phyloP scores from a whole-genome alignment of 2,113 vertebrate genomes.

The Microtus ochrogaster region DNA sequence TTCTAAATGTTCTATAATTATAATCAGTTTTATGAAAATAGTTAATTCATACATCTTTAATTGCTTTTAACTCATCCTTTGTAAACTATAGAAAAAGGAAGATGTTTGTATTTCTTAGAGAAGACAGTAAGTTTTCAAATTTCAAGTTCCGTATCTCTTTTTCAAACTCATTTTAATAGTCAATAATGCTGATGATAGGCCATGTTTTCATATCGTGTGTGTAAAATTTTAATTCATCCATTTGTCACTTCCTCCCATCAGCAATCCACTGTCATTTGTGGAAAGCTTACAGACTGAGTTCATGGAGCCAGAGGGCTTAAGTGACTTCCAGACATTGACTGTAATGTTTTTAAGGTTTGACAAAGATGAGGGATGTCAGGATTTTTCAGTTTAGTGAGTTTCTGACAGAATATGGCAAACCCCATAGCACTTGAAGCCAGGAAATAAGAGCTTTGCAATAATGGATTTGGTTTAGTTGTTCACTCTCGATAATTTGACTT shows the following conservation, averaged over 20 bases:
- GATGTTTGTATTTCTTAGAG: background rate
- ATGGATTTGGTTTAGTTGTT: constrained; percentile 20
- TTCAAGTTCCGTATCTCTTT: background rate
- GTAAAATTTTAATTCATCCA: constrained; percentile 71
- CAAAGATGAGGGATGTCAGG: constrained; percentile 66
- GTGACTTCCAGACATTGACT: constrained; percentile 45
- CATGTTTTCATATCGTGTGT: background rate
- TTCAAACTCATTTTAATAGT: background rate
- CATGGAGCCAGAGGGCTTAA: constrained; percentile 36
- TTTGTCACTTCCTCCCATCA: constrained; percentile 56
- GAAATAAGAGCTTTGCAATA: constrained; percentile 24
- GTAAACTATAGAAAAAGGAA: background rate
- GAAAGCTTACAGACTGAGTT: constrained; percentile 1
- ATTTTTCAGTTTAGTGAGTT: constrained; percentile 51
- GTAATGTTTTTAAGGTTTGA: constrained; percentile 55
- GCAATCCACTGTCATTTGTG: background rate
- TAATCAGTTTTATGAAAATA: constrained; percentile 20
- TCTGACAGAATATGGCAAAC: background rate
- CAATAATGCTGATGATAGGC: constrained; percentile 36
- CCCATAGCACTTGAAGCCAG: background rate
- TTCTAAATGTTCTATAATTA: constrained; percentile 14
- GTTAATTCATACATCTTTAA: constrained; percentile 18
- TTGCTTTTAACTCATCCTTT: background rate
- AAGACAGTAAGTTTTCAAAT: constrained; percentile 21
- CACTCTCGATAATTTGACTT: constrained; percentile 24